Percentiles rank a stretch among this genome's conserved stretches.
phyloP scores from a whole-genome alignment of 2,113 vertebrate species.

The Xiphophorus couchianus region DNA sequence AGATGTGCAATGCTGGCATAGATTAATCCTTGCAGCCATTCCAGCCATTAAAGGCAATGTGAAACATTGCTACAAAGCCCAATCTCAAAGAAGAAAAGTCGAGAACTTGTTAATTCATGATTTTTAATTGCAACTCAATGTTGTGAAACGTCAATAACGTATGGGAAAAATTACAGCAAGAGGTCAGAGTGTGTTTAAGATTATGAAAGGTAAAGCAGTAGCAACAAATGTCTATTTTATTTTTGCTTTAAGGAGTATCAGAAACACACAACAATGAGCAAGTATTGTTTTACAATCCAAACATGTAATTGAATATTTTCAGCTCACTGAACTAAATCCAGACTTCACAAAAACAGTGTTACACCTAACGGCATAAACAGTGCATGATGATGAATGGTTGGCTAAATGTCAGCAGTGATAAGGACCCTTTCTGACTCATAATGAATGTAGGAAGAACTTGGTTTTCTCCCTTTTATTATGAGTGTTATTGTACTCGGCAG shows the following conservation, averaged over 20 bases:
- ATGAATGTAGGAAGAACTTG: conserved; percentile 14
- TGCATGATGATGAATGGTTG: conserved; percentile 9
- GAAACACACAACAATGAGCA: not conserved
- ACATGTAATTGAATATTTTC: not conserved
- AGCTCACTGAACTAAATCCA: not conserved
- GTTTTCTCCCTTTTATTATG: conserved; percentile 10
- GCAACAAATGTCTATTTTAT: not conserved
- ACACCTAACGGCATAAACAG: conserved; percentile 18
- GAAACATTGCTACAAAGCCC: no score
- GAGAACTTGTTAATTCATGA: no score
- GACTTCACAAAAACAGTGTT: conserved; percentile 12
- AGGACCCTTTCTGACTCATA: conserved; percentile 40
- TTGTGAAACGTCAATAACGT: no score
- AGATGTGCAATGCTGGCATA: no score
- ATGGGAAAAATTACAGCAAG: not conserved
- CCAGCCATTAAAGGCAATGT: no score
- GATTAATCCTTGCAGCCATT: no score
- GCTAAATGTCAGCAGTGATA: conserved; percentile 44
- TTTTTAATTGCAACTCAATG: no score
- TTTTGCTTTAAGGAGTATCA: not conserved
- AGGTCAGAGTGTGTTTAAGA: not conserved
- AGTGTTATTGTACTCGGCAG: conserved; percentile 3
- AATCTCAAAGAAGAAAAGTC: no score
- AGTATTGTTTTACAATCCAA: conserved; percentile 1
- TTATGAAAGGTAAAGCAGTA: not conserved